These are phyloP conservation scores for Phenganax marumi DNA, from an alignment of 92 coral and sea anemone genomes.

Conservation along the genomic window DNA sequence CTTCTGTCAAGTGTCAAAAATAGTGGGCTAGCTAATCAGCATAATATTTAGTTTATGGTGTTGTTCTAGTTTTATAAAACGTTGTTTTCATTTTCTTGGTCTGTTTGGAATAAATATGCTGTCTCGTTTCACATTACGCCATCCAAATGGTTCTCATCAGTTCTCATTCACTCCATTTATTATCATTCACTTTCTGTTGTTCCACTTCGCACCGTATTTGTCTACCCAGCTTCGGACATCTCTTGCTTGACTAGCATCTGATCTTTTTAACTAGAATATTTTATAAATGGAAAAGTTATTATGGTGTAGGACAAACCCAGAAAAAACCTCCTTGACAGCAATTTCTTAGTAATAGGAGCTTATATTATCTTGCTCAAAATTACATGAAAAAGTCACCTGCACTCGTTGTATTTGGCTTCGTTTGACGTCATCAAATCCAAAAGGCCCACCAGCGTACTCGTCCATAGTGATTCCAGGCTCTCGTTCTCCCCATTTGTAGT, in stretches of 20 bases:
- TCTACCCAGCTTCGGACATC: slow-evolving; percentile 20
- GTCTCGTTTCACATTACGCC: slow-evolving; percentile 35
- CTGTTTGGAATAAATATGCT: slow-evolving; percentile 22
- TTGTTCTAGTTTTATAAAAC: background rate
- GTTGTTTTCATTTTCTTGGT: slow-evolving; percentile 1
- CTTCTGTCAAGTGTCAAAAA: too few relatives aligned
- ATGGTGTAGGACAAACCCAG: too few relatives aligned
- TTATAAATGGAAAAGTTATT: background rate
- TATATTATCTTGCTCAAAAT: too few relatives aligned
- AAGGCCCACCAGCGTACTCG: slow-evolving; percentile 41
- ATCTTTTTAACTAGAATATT: slow-evolving; percentile 2
- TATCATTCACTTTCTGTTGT: slow-evolving; percentile 27
- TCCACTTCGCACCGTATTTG: slow-evolving; percentile 28
- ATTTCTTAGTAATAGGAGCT: too few relatives aligned
- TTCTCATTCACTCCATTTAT: slow-evolving; percentile 34
- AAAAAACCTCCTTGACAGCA: too few relatives aligned
- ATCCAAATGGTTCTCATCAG: slow-evolving; percentile 36
- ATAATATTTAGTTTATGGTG: background rate
- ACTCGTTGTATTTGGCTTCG: slow-evolving; percentile 14
- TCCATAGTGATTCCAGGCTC: slow-evolving; percentile 43
- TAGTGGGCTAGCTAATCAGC: background rate
- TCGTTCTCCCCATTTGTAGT: slow-evolving; percentile 45
- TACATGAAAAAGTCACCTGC: background rate
- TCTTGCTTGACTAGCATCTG: slow-evolving; percentile 1
- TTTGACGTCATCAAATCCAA: slow-evolving; percentile 41